These are phyloP conservation scores for Botia almorhae DNA, from an alignment of 2,797 vertebrate genomes.

Conservation along the genomic window DNA sequence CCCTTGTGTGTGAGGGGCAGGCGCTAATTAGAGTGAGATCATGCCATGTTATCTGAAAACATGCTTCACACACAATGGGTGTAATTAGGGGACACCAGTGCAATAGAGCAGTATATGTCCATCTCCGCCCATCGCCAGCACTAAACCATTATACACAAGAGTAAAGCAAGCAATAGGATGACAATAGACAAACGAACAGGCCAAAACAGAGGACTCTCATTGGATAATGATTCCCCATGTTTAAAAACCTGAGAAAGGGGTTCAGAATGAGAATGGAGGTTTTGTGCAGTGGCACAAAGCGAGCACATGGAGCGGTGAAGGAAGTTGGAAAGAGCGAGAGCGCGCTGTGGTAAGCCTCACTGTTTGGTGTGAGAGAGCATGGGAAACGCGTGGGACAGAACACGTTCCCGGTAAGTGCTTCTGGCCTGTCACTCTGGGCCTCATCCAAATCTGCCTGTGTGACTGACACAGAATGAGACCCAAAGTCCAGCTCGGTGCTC, in stretches of 20 bases:
- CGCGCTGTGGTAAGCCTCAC: conserved; percentile 71
- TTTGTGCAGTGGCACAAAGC: conserved; percentile 53
- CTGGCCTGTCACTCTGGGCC: conserved; percentile 67
- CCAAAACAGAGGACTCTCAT: conserved; percentile 70
- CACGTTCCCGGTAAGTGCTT: conserved; percentile 60
- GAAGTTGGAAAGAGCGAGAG: conserved; percentile 60
- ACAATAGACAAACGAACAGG: conserved; percentile 66
- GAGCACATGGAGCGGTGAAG: conserved; percentile 42
- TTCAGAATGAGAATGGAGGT: conserved; percentile 54
- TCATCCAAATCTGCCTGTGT: conserved; percentile 66
- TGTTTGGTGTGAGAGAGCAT: conserved; percentile 80
- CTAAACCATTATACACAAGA: conserved; percentile 23
- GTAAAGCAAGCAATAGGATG: conserved; percentile 54
- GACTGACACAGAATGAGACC: conserved; percentile 61
- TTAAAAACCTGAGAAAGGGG: conserved; percentile 36
- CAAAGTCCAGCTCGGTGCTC: conserved; percentile 31
- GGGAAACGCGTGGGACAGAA: conserved; percentile 80
- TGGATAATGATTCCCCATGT: conserved; percentile 74
- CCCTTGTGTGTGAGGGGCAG: conserved; percentile 33
- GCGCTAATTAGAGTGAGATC: conserved; percentile 46
- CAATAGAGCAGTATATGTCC: conserved; percentile 1
- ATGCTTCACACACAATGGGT: conserved; percentile 29
- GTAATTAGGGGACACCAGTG: conserved; percentile 40
- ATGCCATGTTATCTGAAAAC: conserved; percentile 51
- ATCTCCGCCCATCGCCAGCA: background rate